Percentiles rank a stretch among this genome's conserved stretches.
These are phyloP conservation scores for Ostrea denselamellosa DNA, from an alignment of 1,140 invertebrate genomes.

Conservation along the genomic window DNA sequence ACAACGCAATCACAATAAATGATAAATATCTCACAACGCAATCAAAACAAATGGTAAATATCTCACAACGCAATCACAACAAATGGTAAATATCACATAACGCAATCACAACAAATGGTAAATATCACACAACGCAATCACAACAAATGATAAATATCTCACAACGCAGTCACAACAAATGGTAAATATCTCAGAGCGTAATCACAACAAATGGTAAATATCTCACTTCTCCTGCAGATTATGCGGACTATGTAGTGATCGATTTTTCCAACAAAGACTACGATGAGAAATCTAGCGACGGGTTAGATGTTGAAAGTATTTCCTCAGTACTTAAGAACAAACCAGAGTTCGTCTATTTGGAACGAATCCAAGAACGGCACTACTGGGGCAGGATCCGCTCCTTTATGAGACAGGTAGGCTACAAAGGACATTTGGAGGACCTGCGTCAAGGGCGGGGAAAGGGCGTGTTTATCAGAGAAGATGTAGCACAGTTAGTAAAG, in stretches of 20 bases:
- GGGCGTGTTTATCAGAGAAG: conserved; percentile 11
- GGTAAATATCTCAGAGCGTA: too few species aligned
- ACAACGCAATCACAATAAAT: too few species aligned
- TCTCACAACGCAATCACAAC: too few species aligned
- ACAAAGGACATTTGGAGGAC: conserved; percentile 18
- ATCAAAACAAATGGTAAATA: too few species aligned
- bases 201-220: neutral
- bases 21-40: too few species aligned
- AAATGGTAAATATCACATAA: too few species aligned
- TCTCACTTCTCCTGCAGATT: neutral
- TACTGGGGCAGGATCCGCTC: conserved; percentile 25
- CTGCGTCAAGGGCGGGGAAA: neutral
- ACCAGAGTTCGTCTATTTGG: conserved; percentile 15
- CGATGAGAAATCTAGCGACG: neutral
- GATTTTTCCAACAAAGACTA: neutral
- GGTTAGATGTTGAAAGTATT: neutral
- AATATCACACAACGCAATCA: too few species aligned
- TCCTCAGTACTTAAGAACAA: neutral
- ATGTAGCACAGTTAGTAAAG: neutral
- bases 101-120: too few species aligned
- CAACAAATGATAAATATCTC: too few species aligned
- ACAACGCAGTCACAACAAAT: too few species aligned
- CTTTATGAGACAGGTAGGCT: neutral
- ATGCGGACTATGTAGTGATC: neutral
- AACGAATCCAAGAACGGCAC: conserved; percentile 7